Evolutionary conservation across 2,113 vertebrate species (phyloP).

Genomic region (Amblyopsis rosae): DNA sequence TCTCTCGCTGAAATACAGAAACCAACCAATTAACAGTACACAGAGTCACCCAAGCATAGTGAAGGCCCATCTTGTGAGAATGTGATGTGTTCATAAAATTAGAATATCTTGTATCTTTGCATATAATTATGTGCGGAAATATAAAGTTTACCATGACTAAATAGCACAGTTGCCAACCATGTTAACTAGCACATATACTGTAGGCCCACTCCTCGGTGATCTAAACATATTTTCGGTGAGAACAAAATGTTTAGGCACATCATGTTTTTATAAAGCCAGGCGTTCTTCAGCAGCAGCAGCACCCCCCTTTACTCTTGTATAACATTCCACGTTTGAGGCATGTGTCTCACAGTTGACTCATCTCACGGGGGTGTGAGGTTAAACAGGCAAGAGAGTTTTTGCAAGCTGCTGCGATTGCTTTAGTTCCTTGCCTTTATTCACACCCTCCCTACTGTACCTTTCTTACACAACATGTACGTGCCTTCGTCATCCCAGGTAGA

Average conservation of each 20-base stretch:
- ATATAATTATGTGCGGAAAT: no score
- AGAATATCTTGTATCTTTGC: no score
- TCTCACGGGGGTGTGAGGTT: slow-evolving; percentile 65
- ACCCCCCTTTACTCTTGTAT: slow-evolving; percentile 30
- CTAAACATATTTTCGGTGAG: slow-evolving; percentile 27
- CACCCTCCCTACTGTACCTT: slow-evolving; percentile 21
- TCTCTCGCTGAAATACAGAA: no score
- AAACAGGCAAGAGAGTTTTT: slow-evolving; percentile 59
- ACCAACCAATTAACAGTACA: no score
- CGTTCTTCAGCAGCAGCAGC: not conserved
- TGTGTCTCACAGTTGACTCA: slow-evolving; percentile 72
- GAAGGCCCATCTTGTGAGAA: no score
- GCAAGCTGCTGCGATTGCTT: slow-evolving; percentile 53
- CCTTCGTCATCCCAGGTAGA: slow-evolving; percentile 19
- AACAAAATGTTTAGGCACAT: slow-evolving; percentile 67
- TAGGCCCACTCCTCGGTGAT: not conserved
- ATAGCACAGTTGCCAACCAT: no score
- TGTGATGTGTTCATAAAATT: no score
- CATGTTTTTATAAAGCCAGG: slow-evolving; percentile 49
- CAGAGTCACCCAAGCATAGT: no score
- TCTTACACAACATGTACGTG: slow-evolving; percentile 40
- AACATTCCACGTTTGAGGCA: slow-evolving; percentile 61
- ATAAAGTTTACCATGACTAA: no score
- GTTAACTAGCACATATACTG: not conserved
- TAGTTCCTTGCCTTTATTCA: slow-evolving; percentile 32